Base-by-base conservation (phyloP, 2,888 invertebrate species). In the Epinotia ramella region DNA sequence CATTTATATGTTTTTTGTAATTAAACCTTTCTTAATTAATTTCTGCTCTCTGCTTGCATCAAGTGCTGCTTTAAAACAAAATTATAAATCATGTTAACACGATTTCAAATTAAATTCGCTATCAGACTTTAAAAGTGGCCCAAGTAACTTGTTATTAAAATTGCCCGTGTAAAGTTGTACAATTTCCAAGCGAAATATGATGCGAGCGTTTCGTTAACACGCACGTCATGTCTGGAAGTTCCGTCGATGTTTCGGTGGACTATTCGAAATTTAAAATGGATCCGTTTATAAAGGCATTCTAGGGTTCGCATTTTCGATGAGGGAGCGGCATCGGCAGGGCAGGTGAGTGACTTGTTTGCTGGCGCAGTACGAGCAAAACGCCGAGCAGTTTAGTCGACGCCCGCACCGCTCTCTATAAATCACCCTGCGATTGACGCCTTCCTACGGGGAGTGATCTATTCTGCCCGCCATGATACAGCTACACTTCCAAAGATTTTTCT, bases 281-380 rank as follows among this genome's bases (percentile, higher is more conserved):
- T 92, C 91, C 91, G 91, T 91, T 92, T 94, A 91, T 91, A 91
- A 91, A 92, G 88, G 91, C 88, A 91, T 92, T 89, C 89, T 87
- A 86, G 88, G 88, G 89, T 87, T 90, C 90, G 91, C 88, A 92
- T 92, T 92, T 91, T 91, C 90, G 89, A 92, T 91, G 91, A 92
- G 91, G 89, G 86, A 87, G 89, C 87, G 86, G 84, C 88, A 88
- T 89, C 87, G 86, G 84, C 88, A 60, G 59, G 91, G 88, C 92
- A 92, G 91, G 91, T 93, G 93, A 94, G 92, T 94, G 94, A 94
- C 93, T 93, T 94, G 94, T 94, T 94, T 93, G 94, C 91, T 89
- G 84, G 89, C 82, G 84, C 84, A 84, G 82, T 89, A 90, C 88
- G 91, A 93, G 91, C 90, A 92, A 93, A 93, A 93, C 88, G 87